These are phyloP conservation scores for Dreissena polymorpha DNA, from an alignment of 1,140 invertebrate species.

Conservation along the genomic window DNA sequence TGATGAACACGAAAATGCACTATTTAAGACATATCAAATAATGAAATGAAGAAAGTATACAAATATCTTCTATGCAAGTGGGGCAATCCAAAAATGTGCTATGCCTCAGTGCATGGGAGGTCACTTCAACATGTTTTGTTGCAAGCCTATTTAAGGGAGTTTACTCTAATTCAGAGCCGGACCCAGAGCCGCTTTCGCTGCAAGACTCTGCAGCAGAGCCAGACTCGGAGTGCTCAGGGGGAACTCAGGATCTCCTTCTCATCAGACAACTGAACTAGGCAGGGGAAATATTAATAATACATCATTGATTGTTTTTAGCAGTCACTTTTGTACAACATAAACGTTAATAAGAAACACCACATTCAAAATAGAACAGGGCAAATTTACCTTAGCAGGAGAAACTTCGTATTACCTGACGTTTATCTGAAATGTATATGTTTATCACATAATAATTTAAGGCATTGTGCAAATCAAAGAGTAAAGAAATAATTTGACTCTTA, in stretches of 20 bases:
- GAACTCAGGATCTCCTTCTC: slow-evolving; percentile 69
- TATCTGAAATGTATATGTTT: too few species aligned
- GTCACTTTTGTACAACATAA: background rate
- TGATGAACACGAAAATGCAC: too few species aligned
- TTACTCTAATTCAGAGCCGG: slow-evolving; percentile 21
- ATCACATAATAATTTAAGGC: too few species aligned
- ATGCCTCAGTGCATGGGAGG: background rate
- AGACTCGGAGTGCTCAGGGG: slow-evolving; percentile 59
- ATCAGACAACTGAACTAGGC: slow-evolving; percentile 58
- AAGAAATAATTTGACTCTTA: too few species aligned
- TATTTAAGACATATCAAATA: too few species aligned
- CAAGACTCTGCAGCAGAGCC: slow-evolving; percentile 29
- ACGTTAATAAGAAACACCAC: background rate
- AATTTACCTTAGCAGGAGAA: too few species aligned
- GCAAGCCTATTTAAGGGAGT: too few species aligned
- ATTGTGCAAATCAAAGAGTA: too few species aligned
- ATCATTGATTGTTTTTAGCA: background rate
- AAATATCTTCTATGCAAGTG: too few species aligned
- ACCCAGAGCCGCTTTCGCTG: slow-evolving; percentile 39
- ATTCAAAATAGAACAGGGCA: background rate
- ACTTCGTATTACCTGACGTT: too few species aligned
- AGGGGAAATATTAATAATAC: background rate
- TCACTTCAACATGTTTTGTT: background rate
- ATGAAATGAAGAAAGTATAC: too few species aligned
- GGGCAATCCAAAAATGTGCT: too few species aligned